Base-by-base conservation (phyloP, 2,888 invertebrate genomes). In the Chesias legatella region DNA sequence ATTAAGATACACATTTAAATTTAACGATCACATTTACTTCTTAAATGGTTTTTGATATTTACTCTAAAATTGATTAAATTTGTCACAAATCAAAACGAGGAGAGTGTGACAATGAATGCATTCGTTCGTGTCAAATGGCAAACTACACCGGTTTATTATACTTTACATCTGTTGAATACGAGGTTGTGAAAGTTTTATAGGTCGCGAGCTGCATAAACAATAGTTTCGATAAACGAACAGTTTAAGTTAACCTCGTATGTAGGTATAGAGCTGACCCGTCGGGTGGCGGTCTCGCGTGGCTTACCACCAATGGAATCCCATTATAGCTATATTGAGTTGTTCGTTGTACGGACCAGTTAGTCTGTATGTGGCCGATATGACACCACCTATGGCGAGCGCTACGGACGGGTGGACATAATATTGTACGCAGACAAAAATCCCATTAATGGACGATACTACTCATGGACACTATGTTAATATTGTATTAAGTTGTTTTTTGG, bases 291-390 rank as follows among this genome's bases (percentile, higher is more conserved):
- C 70, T 76, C 81, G 77, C 73, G 72, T 74, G 77, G 79, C 68
- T 78, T 70, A 62, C 69, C 73, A 68, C 71, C 60, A 67, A 67
- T 79, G 73, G 70, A 83, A 80, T 85, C 79, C 83, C 67, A 86
- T 85, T 84, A 82, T 66, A 72, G 67, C 66, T 75, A 75, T 85
- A 84, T 84, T 80, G 82, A 80, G 77, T 82, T 76, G 77, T 74
- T 63, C 60, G 56, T 47, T 63, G 69, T 67, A 78, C 66, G 68
- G 61, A 61, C 52, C 50, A 55, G 59, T 56, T 62, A 65, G 63
- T 58, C 62, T 63, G 65, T 66, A 67, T 40, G 35, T 28, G 36
- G 28, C 63, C 60, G 70, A 71, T 65, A 68, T 63, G 60, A 58
- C 65, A 55, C 67, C 53, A 60, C 74, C 13, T 17, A 17, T 17